Evolutionary conservation across 2,113 vertebrate species (phyloP).

Genomic region (Alligator mississippiensis): DNA sequence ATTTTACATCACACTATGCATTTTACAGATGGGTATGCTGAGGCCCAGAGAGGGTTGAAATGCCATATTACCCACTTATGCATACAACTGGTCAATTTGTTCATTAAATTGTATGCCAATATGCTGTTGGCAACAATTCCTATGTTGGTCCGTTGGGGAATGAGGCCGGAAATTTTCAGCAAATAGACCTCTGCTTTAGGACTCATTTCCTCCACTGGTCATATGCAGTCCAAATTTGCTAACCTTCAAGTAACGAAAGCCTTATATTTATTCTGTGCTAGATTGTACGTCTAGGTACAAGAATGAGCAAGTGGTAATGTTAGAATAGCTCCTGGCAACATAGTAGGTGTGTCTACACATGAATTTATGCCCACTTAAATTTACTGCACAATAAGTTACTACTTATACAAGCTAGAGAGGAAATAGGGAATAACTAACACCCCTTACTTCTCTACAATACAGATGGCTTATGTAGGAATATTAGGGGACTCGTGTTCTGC

Average conservation of each 20-base stretch:
- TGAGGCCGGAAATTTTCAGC: neutral
- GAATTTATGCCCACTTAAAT: neutral
- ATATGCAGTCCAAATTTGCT: neutral
- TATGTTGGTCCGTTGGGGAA: neutral
- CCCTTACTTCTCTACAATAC: neutral
- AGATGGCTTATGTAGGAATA: neutral
- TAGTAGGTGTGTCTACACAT: neutral
- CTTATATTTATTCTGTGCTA: neutral
- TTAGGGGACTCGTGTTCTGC: neutral
- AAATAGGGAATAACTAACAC: neutral
- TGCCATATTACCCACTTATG: conserved; percentile 61
- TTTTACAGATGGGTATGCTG: conserved; percentile 13
- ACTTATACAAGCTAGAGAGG: neutral
- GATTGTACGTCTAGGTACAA: neutral
- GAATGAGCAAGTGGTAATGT: neutral
- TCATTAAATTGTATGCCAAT: conserved; percentile 2
- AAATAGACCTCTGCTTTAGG: neutral
- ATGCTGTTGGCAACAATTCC: neutral
- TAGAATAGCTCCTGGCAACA: neutral
- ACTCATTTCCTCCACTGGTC: neutral
- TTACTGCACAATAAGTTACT: neutral
- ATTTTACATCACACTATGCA: conserved; percentile 15
- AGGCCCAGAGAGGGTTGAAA: conserved; percentile 34
- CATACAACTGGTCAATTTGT: conserved; percentile 6
- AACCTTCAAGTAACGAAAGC: neutral